Conservation (phyloP, 2,113 vertebrate genomes). For the Zosterops borbonicus region DNA sequence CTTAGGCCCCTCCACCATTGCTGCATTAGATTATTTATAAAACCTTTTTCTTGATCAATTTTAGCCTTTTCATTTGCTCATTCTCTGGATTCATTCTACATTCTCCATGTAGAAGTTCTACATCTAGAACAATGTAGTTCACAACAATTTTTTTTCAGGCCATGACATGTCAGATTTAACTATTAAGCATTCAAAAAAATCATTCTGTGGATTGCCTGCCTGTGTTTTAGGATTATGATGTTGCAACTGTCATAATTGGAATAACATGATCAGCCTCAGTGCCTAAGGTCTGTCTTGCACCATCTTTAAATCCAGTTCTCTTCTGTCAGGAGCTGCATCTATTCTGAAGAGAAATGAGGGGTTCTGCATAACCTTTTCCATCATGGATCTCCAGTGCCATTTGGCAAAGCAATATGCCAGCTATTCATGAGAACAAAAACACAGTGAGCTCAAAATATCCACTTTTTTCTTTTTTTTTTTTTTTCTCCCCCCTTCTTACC, state of each 20-base stretch:
- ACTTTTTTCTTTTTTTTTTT: background rate
- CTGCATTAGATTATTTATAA: background rate
- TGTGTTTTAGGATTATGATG: background rate
- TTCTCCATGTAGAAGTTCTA: background rate
- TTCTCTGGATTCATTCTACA: background rate
- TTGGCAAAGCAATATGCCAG: conserved; percentile 34
- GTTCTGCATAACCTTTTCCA: conserved; percentile 22
- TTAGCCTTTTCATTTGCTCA: background rate
- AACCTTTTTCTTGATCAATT: background rate
- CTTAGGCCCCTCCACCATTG: background rate
- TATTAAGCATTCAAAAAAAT: background rate
- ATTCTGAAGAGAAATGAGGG: conserved; percentile 32
- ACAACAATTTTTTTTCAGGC: background rate
- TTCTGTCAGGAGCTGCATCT: background rate
- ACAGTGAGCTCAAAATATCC: conserved; percentile 50
- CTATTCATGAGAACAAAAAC: conserved; percentile 26
- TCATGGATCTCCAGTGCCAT: background rate
- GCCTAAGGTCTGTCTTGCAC: background rate
- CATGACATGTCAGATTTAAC: background rate
- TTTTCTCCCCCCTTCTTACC: background rate
- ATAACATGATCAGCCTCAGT: background rate
- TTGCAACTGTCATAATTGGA: background rate
- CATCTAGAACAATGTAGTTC: background rate
- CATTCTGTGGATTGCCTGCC: background rate
- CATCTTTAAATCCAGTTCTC: background rate